Conservation (phyloP, 1,140 invertebrate genomes). For the Micrasema longulum region DNA sequence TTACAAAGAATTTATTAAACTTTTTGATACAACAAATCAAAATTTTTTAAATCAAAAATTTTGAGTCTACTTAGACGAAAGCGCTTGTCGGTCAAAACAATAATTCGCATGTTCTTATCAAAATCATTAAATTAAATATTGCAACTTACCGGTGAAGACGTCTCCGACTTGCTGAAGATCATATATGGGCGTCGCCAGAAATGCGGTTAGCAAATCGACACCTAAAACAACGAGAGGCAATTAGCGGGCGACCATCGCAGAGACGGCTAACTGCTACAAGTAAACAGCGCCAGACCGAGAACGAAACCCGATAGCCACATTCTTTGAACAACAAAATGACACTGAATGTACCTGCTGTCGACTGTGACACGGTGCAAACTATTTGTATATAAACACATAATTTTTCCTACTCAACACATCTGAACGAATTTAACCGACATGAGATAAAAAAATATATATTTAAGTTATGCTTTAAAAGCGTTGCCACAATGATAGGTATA, state of each 20-base stretch:
- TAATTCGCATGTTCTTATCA: neutral
- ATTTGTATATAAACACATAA: no score
- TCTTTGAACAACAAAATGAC: no score
- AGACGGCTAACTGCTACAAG: neutral
- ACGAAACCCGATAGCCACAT: neutral
- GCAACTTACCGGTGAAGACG: conserved; percentile 82
- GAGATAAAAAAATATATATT: no score
- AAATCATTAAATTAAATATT: neutral
- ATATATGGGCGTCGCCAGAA: conserved; percentile 74
- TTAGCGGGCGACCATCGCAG: neutral
- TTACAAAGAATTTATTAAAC: no score
- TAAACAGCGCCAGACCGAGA: neutral
- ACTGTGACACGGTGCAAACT: no score
- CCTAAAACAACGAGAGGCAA: conserved; percentile 18
- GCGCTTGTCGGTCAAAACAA: neutral
- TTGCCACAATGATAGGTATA: no score
- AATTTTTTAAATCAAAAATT: neutral
- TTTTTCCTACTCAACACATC: neutral
- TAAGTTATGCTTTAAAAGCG: no score
- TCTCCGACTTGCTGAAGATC: conserved; percentile 88
- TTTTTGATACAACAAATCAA: neutral
- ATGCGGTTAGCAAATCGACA: conserved; percentile 52
- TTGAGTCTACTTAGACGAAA: no score
- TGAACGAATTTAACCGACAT: neutral
- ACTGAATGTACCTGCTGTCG: neutral